These are phyloP conservation scores for Melanostoma mellinum DNA, from an alignment of 2,888 invertebrate genomes.

Conservation along the genomic window DNA sequence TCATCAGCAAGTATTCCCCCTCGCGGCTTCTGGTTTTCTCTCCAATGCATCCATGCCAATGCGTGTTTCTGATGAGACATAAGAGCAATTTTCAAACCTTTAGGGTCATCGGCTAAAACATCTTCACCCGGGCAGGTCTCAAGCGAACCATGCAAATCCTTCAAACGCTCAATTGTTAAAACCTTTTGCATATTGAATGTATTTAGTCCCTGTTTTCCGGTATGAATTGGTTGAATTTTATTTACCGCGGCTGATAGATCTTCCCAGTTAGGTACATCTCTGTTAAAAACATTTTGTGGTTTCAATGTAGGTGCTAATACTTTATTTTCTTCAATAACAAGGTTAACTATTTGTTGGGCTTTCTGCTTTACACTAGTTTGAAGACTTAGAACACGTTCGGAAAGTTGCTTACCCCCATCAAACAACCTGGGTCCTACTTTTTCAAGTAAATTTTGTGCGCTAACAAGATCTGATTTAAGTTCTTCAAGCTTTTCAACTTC, in stretches of 20 bases:
- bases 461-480: conserved; percentile 82
- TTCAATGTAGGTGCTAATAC: conserved; percentile 57
- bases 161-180: conserved; percentile 88
- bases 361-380: conserved; percentile 82
- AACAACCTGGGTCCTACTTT: conserved; percentile 82
- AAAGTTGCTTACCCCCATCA: conserved; percentile 85
- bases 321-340: conserved; percentile 81
- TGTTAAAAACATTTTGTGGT: conserved; percentile 42
- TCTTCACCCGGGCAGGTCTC: conserved; percentile 86
- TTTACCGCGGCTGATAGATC: conserved; percentile 79
- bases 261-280: conserved; percentile 77
- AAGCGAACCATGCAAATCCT: conserved; percentile 87
- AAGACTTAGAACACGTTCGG: conserved; percentile 82
- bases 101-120: conserved; percentile 84
- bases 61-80: conserved; percentile 94
- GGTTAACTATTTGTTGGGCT: conserved; percentile 82
- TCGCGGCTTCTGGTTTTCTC: conserved; percentile 92
- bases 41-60: conserved; percentile 93
- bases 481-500: conserved; percentile 83
- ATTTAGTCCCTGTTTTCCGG: conserved; percentile 84
- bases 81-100: conserved; percentile 85
- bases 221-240: conserved; percentile 78
- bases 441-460: conserved; percentile 77
- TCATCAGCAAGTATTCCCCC: conserved; percentile 92
- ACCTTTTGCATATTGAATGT: conserved; percentile 87